Percentiles rank a stretch among this genome's conserved stretches.
Conservation (phyloP, 2,797 vertebrate species). For the Dicrostonyx torquatus region DNA sequence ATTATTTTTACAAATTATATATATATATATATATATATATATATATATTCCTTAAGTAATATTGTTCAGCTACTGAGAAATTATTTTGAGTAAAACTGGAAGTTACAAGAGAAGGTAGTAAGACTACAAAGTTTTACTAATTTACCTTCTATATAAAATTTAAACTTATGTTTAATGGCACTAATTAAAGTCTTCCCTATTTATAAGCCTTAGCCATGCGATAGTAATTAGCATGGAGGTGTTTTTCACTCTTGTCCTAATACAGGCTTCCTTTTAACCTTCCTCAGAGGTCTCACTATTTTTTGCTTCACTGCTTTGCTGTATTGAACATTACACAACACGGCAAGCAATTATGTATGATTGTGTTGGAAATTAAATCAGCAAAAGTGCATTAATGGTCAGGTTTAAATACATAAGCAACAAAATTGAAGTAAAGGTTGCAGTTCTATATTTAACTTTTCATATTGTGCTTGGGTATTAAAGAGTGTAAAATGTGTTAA, state of each 20-base stretch:
- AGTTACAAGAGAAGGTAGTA: constrained; percentile 56
- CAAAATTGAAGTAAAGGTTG: constrained; percentile 72
- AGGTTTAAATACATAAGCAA: constrained; percentile 75
- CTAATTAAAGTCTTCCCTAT: constrained; percentile 82
- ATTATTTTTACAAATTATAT: neutral
- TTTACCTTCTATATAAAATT: constrained; percentile 72
- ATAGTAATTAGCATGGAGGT: constrained; percentile 80
- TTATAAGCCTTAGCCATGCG: constrained; percentile 72
- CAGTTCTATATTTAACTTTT: constrained; percentile 65
- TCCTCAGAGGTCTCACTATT: constrained; percentile 80
- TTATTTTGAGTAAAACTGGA: constrained; percentile 6
- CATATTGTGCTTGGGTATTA: constrained; percentile 28
- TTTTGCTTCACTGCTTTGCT: constrained; percentile 84
- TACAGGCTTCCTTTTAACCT: constrained; percentile 81
- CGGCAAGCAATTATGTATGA: constrained; percentile 82
- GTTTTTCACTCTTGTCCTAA: constrained; percentile 82
- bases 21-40: too few relatives aligned
- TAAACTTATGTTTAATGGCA: constrained; percentile 71
- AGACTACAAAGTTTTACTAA: constrained; percentile 61
- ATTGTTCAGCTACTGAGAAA: neutral
- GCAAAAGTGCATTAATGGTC: constrained; percentile 74
- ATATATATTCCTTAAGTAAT: neutral
- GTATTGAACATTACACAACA: constrained; percentile 82
- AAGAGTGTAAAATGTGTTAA: neutral
- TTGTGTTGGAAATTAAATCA: constrained; percentile 83